Evolutionary conservation across 2,888 invertebrate genomes (phyloP).

Genomic region (Pilophorus perplexus): DNA sequence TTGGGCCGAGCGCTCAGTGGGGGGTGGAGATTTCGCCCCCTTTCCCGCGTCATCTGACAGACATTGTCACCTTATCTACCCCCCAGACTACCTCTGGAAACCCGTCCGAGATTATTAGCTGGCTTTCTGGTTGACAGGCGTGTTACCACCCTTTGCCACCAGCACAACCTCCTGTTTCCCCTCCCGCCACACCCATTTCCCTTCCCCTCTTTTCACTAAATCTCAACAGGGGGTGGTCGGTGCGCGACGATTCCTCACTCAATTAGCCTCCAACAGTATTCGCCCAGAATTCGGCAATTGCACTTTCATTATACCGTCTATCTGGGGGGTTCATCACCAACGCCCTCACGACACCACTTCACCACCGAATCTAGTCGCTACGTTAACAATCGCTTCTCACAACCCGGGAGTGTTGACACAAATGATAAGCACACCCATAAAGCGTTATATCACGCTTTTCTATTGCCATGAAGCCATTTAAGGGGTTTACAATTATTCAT

Average conservation of each 20-base stretch:
- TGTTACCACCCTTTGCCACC: background rate
- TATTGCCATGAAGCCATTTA: too few relatives aligned
- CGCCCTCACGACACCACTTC: too few relatives aligned
- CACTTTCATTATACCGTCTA: background rate
- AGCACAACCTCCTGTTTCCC: background rate
- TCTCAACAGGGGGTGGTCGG: background rate
- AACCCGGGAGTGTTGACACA: too few relatives aligned
- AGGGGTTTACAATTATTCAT: too few relatives aligned
- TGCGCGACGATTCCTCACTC: slow-evolving; percentile 1
- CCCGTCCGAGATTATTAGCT: slow-evolving; percentile 32
- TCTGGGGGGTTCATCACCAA: background rate
- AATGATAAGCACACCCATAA: too few relatives aligned
- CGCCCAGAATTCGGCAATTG: slow-evolving; percentile 24
- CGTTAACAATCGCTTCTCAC: too few relatives aligned
- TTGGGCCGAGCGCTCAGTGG: slow-evolving; percentile 1
- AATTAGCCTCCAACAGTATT: slow-evolving; percentile 21
- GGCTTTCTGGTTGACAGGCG: slow-evolving; percentile 22
- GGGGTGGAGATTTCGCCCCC: too few relatives aligned
- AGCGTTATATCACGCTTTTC: too few relatives aligned
- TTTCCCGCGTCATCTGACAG: slow-evolving; percentile 34
- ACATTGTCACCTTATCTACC: slow-evolving; percentile 40
- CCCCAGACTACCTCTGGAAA: slow-evolving; percentile 16
- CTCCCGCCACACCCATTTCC: background rate
- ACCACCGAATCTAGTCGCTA: too few relatives aligned
- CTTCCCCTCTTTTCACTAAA: slow-evolving; percentile 13